Percentiles rank a stretch among this genome's conserved stretches.
Conservation (phyloP, 1,140 invertebrate species). For the Paracyclopina nana region DNA sequence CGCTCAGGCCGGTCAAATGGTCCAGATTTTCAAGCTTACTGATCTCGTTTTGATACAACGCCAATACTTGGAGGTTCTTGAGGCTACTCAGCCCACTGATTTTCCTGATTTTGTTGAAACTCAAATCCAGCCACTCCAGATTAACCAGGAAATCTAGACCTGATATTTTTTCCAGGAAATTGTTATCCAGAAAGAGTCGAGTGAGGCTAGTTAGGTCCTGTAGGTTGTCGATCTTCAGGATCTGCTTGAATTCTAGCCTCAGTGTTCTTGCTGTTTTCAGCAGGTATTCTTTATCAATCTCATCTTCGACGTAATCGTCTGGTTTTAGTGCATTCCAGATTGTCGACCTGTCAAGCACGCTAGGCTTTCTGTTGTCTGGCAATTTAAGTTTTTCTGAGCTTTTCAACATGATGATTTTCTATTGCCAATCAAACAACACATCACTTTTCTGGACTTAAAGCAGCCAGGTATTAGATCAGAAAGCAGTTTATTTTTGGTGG, state of each 20-base stretch:
- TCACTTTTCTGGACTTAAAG: no score
- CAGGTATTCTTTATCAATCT: neutral
- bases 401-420: no score
- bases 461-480: no score
- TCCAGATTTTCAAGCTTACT: neutral
- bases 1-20: neutral
- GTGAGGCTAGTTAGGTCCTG: neutral
- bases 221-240: slow-evolving; percentile 7
- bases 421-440: no score
- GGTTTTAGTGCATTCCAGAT: no score
- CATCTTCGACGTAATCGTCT: neutral
- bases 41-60: neutral
- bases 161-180: slow-evolving; percentile 7
- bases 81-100: neutral
- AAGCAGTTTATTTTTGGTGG: no score
- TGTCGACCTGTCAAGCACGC: no score
- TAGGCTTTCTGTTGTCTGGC: no score
- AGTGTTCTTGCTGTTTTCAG: neutral
- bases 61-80: neutral
- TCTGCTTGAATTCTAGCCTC: neutral
- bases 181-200: slow-evolving; percentile 5
- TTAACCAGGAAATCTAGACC: slow-evolving; percentile 2
- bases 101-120: neutral
- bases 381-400: no score
- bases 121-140: slow-evolving; percentile 11